Base-by-base conservation (phyloP, 2,888 invertebrate genomes). In the Sarcophaga subvicina region DNA sequence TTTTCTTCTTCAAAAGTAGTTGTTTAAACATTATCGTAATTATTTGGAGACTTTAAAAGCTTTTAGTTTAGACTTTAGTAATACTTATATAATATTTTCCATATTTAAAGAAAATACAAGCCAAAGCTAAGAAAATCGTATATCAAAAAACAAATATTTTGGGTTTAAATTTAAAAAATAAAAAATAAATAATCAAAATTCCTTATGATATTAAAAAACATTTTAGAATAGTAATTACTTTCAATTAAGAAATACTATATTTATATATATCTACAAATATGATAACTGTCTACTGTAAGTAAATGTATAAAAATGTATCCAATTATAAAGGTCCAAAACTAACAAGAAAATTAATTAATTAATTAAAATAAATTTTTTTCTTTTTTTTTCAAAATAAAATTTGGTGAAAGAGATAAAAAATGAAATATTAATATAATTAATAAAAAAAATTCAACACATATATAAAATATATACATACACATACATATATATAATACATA, bases 291-390 rank as follows among this genome's bases (percentile, higher is more conserved):
- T 62, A 54, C 25, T 82, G 64, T 78, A 75, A 81, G 69, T 64
- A 49, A 79, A 70, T 82, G 78, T 78, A 81, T 87, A 79, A 86
- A 80, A 78, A 69, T 37, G 27, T 80, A 81, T 70, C 83, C 80
- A 70, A 82, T n/a, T 71, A 70, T 71, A 79, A 87, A 81, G 87
- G 87, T 87, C 87, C 87, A 87, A 84, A 85, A 84, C 67, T 67
- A 84, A 54, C n/a, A 60, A 22, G 69, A n/a, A 49, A n/a, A 70
- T 47, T 54, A 22, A n/a, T n/a, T n/a, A n/a, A n/a, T n/a, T n/a
- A n/a, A n/a, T n/a, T n/a, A n/a, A n/a, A n/a, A n/a, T n/a, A n/a
- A n/a, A n/a, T n/a, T n/a, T n/a, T n/a, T n/a, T n/a, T n/a, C n/a
- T n/a, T 8, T 37, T 37, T 10, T 37, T 54, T 17, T 54, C 54